phyloP scores from a whole-genome alignment of 2,888 invertebrate species.

The Netelia inedita region DNA sequence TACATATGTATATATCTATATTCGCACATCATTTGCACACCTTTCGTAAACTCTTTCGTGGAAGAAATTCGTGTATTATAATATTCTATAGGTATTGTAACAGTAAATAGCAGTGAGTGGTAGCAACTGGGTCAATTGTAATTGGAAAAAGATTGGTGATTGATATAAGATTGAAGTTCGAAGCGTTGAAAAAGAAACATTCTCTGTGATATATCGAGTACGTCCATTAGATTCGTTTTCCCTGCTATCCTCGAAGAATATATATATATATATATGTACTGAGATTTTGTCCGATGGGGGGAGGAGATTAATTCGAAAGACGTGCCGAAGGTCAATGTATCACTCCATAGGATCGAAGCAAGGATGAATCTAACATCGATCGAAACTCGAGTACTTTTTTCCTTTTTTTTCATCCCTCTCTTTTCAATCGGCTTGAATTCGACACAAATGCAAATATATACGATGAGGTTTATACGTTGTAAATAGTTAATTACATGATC shows the following conservation, averaged over 20 bases:
- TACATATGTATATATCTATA: too few relatives aligned
- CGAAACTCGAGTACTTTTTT: constrained; percentile 3
- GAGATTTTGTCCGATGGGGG: background rate
- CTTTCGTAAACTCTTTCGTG: constrained; percentile 14
- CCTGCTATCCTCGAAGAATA: background rate
- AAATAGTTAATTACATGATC: constrained; percentile 43
- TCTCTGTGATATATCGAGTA: constrained; percentile 38
- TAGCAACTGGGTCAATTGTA: constrained; percentile 47
- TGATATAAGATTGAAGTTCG: constrained; percentile 13
- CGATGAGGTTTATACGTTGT: constrained; percentile 57
- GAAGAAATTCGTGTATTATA: constrained; percentile 48
- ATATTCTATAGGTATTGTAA: constrained; percentile 27
- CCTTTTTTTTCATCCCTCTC: background rate
- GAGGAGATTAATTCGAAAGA: constrained; percentile 23
- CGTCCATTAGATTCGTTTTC: constrained; percentile 16
- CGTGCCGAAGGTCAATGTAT: constrained; percentile 50
- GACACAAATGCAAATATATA: constrained; percentile 24
- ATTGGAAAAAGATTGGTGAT: constrained; percentile 15
- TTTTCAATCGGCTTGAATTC: constrained; percentile 12
- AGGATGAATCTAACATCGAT: background rate
- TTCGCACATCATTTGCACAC: too few relatives aligned
- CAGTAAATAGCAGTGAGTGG: constrained; percentile 54
- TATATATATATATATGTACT: background rate
- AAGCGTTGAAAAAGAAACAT: constrained; percentile 18
- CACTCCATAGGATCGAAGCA: constrained; percentile 1